Evolutionary conservation across 2,888 invertebrate species (phyloP).

Genomic region (Drosophila lutescens): DNA sequence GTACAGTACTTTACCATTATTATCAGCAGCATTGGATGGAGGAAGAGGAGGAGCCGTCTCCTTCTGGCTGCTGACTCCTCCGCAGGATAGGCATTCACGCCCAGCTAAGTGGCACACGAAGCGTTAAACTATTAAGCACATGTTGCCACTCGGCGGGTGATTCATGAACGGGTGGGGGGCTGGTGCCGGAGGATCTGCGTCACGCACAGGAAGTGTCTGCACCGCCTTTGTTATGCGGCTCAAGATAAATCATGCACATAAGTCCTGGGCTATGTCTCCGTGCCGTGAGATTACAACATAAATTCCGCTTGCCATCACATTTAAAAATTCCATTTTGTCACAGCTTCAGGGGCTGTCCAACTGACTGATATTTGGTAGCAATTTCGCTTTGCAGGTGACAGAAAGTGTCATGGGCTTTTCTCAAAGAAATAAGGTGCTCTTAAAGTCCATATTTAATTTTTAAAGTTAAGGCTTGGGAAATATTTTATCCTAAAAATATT

Average conservation of each 20-base stretch:
- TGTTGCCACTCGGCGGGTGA: slow-evolving; percentile 43
- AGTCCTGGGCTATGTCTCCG: slow-evolving; percentile 21
- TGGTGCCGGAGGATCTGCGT: not conserved
- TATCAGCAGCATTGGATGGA: not conserved
- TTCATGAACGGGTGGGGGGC: not conserved
- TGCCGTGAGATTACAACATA: slow-evolving; percentile 38
- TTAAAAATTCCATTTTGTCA: slow-evolving; percentile 42
- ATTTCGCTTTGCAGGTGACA: not conserved
- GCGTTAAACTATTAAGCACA: slow-evolving; percentile 70
- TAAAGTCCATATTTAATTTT: no score
- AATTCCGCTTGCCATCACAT: slow-evolving; percentile 36
- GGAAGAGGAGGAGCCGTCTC: not conserved
- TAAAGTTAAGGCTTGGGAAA: no score
- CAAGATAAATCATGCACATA: slow-evolving; percentile 38
- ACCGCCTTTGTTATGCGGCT: slow-evolving; percentile 23
- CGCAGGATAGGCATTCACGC: slow-evolving; percentile 31
- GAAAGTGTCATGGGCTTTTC: not conserved
- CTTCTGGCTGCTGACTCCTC: no score
- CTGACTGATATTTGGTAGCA: slow-evolving; percentile 19
- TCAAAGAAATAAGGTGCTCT: no score
- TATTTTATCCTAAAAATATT: no score
- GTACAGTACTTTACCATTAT: slow-evolving; percentile 11
- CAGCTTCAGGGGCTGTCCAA: not conserved
- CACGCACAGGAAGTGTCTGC: slow-evolving; percentile 39
- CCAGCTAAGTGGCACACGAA: slow-evolving; percentile 58